Conservation (phyloP, 2,797 vertebrate species). For the Acanthurus tractus region DNA sequence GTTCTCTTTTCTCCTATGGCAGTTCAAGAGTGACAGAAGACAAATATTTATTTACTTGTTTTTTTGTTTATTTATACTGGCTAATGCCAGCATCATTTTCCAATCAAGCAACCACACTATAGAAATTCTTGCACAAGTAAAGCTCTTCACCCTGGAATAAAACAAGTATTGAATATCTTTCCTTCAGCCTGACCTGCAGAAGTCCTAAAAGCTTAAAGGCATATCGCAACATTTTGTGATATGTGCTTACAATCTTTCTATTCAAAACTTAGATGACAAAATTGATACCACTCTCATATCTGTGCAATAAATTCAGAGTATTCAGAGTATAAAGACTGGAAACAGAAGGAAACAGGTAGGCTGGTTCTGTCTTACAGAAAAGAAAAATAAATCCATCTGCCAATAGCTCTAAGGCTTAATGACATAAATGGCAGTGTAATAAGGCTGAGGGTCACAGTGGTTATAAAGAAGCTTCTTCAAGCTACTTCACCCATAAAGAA, state of each 20-base stretch:
- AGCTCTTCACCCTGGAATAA: not conserved
- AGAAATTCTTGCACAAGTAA: not conserved
- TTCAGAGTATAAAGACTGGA: not conserved
- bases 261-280: not conserved
- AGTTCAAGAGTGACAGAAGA: not conserved
- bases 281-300: not conserved
- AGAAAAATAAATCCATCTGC: not conserved
- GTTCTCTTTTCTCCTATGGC: not conserved
- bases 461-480: too few relatives aligned
- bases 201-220: not conserved
- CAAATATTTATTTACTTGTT: not conserved
- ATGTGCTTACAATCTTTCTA: not conserved
- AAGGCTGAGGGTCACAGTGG: too few relatives aligned
- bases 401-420: too few relatives aligned
- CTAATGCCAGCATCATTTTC: not conserved
- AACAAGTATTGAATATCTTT: conserved; percentile 12
- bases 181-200: conserved; percentile 4
- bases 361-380: not conserved
- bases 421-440: too few relatives aligned
- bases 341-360: not conserved
- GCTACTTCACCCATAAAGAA: too few relatives aligned
- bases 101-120: not conserved
- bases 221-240: not conserved
- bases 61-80: not conserved
- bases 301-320: not conserved